Base-by-base conservation (phyloP, 2,888 invertebrate genomes). In the Gymnoscelis rufifasciata region DNA sequence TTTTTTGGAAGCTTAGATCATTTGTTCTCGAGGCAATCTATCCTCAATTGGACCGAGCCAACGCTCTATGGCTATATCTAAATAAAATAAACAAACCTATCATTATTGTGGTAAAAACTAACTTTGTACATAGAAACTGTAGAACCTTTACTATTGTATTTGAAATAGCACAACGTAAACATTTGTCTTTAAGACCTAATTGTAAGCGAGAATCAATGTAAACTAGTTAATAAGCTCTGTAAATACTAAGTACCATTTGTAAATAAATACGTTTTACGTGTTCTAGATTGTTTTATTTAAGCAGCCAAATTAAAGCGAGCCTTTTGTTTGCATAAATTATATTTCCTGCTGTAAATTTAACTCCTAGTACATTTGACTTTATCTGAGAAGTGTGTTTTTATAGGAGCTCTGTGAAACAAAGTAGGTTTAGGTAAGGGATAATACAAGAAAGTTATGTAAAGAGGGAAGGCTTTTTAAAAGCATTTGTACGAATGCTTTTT, bases 221-320 rank as follows among this genome's bases (percentile, higher is more conserved):
- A 71, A 62, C 54, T 66, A 61, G 60, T 33, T 45, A 38, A 40
- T 53, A 57, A 62, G 54, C 48, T 66, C 54, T 81, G 80, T 81
- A 74, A 74, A 79, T 78, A 75, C 19, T 43, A 71, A 69, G 78
- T 49, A 52, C 54, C 29, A 48, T 57, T 78, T 84, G 78, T 80
- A 82, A 84, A 83, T 84, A 84, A 84, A 83, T 71, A 76, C 73
- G 74, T 78, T 79, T 80, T 79, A 82, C 74, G 81, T 83, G 81
- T 82, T 83, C 67, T 58, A 52, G 55, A 52, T 51, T 31, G 57
- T 72, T 74, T 72, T 61, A 63, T 71, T 71, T 57, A 3, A 36
- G 45, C 36, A 38, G 7, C 8, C 35, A 35, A 39, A 31, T 37
- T 15, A 23, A 8, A 38, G 13, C 19, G 8, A 8, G 39, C 30